Percentiles rank a stretch among this genome's conserved stretches.
These are phyloP conservation scores for Chirona hameri DNA, from an alignment of 2,888 invertebrate genomes.

Conservation along the genomic window DNA sequence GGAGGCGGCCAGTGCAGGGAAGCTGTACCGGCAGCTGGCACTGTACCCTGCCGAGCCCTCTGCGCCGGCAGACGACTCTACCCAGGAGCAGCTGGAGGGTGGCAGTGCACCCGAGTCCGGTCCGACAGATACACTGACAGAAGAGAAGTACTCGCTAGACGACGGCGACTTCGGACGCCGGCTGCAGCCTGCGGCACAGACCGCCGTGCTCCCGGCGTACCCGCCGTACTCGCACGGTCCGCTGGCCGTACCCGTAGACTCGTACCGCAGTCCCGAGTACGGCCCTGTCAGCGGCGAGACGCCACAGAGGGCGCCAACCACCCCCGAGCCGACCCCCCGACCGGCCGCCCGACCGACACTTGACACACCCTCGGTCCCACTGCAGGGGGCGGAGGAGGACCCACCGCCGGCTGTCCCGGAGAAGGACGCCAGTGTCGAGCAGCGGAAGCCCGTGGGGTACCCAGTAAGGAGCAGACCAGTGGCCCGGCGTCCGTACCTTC, in stretches of 20 bases:
- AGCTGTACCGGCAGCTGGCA: not conserved
- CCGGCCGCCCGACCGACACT: not conserved
- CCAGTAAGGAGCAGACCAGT: not conserved
- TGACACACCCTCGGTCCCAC: not conserved
- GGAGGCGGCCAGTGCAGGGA: not conserved
- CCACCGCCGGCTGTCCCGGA: not conserved
- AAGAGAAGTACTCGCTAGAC: not conserved
- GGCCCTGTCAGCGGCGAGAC: not conserved
- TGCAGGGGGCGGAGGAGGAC: not conserved
- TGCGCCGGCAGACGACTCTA: not conserved
- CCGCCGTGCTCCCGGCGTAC: not conserved
- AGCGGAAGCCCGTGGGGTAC: not conserved
- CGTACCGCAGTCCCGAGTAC: constrained; percentile 5
- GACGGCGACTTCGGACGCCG: constrained; percentile 7
- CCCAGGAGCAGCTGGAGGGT: not conserved
- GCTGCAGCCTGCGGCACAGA: not conserved
- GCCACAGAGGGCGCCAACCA: not conserved
- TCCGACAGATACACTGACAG: not conserved
- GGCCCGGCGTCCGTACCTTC: not conserved
- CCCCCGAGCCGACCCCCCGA: not conserved
- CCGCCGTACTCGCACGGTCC: constrained; percentile 7
- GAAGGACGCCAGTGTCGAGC: not conserved
- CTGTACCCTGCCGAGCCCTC: not conserved
- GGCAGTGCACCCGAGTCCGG: too few species aligned
- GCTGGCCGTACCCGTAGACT: not conserved